Evolutionary conservation across 2,888 invertebrate genomes (phyloP).

Genomic region (Apamea epomidion): DNA sequence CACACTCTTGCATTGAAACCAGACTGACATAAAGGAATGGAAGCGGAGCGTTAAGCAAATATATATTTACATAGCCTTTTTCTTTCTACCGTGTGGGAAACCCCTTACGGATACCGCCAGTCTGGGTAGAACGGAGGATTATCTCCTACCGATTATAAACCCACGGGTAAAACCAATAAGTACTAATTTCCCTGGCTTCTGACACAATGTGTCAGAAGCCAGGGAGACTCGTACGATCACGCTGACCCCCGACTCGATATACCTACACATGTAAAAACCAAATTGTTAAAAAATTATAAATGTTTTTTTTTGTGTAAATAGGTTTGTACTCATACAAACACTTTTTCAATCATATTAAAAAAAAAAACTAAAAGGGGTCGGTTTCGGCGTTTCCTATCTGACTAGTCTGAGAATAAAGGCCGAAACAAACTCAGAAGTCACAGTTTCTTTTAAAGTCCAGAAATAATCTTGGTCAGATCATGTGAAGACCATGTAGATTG

Average conservation of each 20-base stretch:
- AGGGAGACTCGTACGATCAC: not conserved
- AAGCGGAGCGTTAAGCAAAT: not conserved
- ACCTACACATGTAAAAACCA: no score
- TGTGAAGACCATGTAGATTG: not conserved
- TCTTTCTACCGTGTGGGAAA: not conserved
- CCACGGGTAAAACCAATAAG: no score
- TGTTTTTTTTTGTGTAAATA: not conserved
- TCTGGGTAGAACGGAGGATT: not conserved
- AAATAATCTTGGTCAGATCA: not conserved
- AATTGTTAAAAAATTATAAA: no score
- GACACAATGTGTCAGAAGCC: no score
- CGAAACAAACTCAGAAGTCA: not conserved
- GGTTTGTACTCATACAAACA: not conserved
- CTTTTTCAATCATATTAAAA: not conserved
- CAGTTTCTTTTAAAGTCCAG: not conserved
- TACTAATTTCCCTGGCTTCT: no score
- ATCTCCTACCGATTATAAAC: no score
- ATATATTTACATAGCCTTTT: not conserved
- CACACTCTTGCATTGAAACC: slow-evolving; percentile 4
- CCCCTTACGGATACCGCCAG: not conserved
- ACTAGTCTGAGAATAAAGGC: no score
- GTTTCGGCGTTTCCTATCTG: no score
- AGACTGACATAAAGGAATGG: not conserved
- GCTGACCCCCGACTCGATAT: not conserved
- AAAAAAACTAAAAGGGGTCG: not conserved